Percentiles rank a stretch among this genome's conserved stretches.
Evolutionary conservation across 2,797 vertebrate genomes (phyloP).

Genomic region (Gallirallus australis): DNA sequence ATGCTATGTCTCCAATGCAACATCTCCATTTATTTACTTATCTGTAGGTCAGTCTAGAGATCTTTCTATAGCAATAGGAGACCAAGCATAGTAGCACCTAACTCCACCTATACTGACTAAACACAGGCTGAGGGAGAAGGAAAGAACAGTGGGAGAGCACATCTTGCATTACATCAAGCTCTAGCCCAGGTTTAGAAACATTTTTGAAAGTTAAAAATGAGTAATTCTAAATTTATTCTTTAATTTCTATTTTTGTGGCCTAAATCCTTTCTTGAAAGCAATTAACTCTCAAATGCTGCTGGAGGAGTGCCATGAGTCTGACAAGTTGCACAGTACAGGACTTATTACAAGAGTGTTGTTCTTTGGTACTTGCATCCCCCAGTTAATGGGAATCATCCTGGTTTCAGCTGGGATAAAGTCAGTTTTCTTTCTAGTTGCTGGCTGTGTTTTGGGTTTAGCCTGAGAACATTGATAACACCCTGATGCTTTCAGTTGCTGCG

Average conservation of each 20-base stretch:
- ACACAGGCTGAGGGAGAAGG: fast-evolving
- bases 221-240: background rate
- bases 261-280: background rate
- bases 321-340: background rate
- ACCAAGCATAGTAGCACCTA: background rate
- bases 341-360: background rate
- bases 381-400: no score
- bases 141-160: background rate
- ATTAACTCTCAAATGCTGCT: no score
- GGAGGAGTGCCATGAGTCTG: background rate
- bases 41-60: background rate
- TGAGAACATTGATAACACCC: no score
- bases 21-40: background rate
- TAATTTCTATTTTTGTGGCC: background rate
- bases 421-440: no score
- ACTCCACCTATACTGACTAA: no score
- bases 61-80: fast-evolving
- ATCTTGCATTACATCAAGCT: background rate
- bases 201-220: background rate
- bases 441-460: no score
- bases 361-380: fast-evolving
- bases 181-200: background rate
- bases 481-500: no score
- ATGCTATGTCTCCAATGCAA: background rate
- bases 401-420: no score